These are phyloP conservation scores for Zootermopsis nevadensis DNA, from an alignment of 2,888 invertebrate genomes.

Conservation along the genomic window DNA sequence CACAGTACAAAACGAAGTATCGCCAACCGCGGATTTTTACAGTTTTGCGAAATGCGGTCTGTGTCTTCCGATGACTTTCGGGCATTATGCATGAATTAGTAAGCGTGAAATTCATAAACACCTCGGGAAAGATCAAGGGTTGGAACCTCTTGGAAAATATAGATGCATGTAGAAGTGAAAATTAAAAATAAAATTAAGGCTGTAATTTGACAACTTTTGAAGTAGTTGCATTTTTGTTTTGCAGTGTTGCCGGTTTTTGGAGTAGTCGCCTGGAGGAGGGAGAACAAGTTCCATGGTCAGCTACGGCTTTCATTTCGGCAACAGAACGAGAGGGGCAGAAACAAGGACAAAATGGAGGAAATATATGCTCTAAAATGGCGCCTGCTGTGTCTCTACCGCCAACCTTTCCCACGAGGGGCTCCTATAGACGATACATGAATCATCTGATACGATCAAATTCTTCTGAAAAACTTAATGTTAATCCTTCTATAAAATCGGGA, in stretches of 20 bases:
- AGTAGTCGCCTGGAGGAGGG: constrained; percentile 51
- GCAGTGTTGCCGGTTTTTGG: constrained; percentile 51
- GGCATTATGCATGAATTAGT: too few species aligned
- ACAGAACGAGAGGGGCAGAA: neutral
- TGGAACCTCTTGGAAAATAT: too few species aligned
- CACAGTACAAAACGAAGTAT: too few species aligned
- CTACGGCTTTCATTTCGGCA: neutral
- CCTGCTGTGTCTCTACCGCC: neutral
- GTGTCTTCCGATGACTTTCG: too few species aligned
- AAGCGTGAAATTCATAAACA: too few species aligned
- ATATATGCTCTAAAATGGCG: neutral
- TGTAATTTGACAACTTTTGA: neutral
- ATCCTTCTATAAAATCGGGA: neutral
- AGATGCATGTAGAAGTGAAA: too few species aligned
- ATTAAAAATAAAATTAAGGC: too few species aligned
- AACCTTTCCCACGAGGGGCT: constrained; percentile 47
- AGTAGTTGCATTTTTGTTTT: constrained; percentile 12
- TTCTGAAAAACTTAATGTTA: constrained; percentile 3
- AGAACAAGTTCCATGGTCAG: constrained; percentile 9
- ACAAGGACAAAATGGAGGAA: neutral
- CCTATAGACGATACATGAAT: constrained; percentile 53
- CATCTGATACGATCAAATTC: constrained; percentile 50
- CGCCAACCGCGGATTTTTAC: too few species aligned
- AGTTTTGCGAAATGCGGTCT: too few species aligned
- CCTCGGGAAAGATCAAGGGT: too few species aligned